Base-by-base conservation (phyloP, 2,797 vertebrate species). In the Echiichthys vipera region DNA sequence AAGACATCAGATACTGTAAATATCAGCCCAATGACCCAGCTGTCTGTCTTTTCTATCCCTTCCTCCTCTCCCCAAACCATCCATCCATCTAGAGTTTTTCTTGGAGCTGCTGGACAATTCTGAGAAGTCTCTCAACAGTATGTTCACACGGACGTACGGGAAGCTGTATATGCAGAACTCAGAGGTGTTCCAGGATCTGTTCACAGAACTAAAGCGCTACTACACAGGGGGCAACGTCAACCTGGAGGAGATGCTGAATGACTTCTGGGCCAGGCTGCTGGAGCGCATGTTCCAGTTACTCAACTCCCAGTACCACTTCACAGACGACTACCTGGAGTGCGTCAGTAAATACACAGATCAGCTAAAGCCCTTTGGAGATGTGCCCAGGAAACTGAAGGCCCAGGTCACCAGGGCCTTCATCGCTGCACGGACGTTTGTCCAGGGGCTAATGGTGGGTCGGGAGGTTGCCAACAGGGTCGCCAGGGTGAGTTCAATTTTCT, bases 251-350 rank as follows among this genome's bases (percentile, higher is more conserved):
- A 98, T 98, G 96, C 93, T 99, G 59, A 97, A 98, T 0, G 98
- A 99, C 90, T 99, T 99, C 93, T 99, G 98, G 98, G 93, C 97
- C 42, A 93, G 95, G 71, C 95, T 99, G 53, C 91, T 99, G 82
- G 98, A 99, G 77, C 92, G 97, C 45, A 98, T 99, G 96, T 98
- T 99, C 86, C 96, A 98, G 94, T 92, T 99, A 9, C 95, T 99
- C 84, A 98, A 99, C 90, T 96, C 97, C 2, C 97, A 98, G 92
- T 97, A 97, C 86, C 96, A 96, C 78, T 98, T 99, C 91, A 95
- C 95, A 0, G 97, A 99, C 45, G 97, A 98, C 91, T 99, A 99
- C 92, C 84, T 99, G 88, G 97, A 99, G 77, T 99, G 98, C 4
- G 94, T 99, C 51, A 98, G 96, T 94, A 99, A 98, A 88, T 98